These are phyloP conservation scores for Graptemys geographica DNA, from an alignment of 2,797 vertebrate species.

Conservation along the genomic window DNA sequence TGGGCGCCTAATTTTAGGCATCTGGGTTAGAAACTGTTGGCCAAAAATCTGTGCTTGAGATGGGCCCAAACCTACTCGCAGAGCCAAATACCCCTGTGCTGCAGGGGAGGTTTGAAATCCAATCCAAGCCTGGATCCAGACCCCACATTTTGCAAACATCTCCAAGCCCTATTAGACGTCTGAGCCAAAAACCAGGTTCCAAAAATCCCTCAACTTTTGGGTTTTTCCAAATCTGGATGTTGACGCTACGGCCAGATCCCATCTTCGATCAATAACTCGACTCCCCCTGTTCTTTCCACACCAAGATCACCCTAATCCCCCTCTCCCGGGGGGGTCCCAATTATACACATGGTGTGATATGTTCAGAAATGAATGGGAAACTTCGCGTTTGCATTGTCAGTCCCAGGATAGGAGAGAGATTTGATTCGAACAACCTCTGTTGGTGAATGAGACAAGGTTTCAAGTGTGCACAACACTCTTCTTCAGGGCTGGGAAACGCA, in stretches of 20 bases:
- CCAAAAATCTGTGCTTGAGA: not conserved
- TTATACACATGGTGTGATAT: fast-evolving
- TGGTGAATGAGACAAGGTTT: not conserved
- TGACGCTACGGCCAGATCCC: not conserved
- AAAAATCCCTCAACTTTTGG: not conserved
- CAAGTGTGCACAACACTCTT: fast-evolving
- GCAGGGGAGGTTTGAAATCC: not conserved
- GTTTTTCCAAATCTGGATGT: not conserved
- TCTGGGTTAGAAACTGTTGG: not conserved
- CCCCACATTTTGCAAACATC: not conserved
- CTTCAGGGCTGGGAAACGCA: not conserved
- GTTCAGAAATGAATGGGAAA: not conserved
- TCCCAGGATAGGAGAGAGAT: not conserved
- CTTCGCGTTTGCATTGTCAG: not conserved
- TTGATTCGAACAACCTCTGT: not conserved
- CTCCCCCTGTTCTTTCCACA: not conserved
- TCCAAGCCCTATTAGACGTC: not conserved
- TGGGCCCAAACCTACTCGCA: not conserved
- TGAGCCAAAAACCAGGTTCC: not conserved
- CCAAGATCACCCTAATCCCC: fast-evolving
- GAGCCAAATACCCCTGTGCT: not conserved
- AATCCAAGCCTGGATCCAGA: not conserved
- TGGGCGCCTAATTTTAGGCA: not conserved
- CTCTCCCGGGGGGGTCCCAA: fast-evolving
- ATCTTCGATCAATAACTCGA: not conserved